Percentiles rank a stretch among this genome's conserved stretches.
Evolutionary conservation across 1,140 invertebrate genomes (phyloP).

Genomic region (Papilio helenus): DNA sequence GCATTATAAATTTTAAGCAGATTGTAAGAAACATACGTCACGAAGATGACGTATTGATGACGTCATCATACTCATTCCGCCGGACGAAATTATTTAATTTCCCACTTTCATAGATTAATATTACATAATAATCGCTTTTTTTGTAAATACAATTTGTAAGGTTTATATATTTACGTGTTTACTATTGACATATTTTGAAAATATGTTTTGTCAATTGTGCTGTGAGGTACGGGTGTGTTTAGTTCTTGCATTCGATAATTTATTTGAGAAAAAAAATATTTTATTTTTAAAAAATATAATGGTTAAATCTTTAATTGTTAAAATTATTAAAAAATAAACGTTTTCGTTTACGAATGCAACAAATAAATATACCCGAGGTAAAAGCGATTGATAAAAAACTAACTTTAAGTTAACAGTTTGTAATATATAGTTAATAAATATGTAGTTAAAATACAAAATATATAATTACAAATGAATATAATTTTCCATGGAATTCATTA

Average conservation of each 20-base stretch:
- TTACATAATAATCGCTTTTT: conserved; percentile 73
- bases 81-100: conserved; percentile 52
- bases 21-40: background rate
- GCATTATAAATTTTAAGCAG: conserved; percentile 33
- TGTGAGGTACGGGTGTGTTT: conserved; percentile 67
- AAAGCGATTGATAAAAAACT: conserved; percentile 79
- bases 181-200: conserved; percentile 81
- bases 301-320: conserved; percentile 17
- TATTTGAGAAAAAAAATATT: conserved; percentile 6
- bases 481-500: conserved; percentile 82
- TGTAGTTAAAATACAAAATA: conserved; percentile 82
- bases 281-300: background rate
- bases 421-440: conserved; percentile 82
- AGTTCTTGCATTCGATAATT: conserved; percentile 56
- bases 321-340: conserved; percentile 32
- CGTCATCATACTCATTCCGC: conserved; percentile 38
- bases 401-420: conserved; percentile 80
- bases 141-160: conserved; percentile 81
- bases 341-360: conserved; percentile 48
- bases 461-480: conserved; percentile 82
- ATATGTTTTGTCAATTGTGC: conserved; percentile 83
- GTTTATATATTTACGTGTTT: conserved; percentile 77
- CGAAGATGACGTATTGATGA: conserved; percentile 6
- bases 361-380: conserved; percentile 61
- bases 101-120: conserved; percentile 60